phyloP scores from a whole-genome alignment of 2,888 invertebrate species.

The Pseudeuparius sepicola region DNA sequence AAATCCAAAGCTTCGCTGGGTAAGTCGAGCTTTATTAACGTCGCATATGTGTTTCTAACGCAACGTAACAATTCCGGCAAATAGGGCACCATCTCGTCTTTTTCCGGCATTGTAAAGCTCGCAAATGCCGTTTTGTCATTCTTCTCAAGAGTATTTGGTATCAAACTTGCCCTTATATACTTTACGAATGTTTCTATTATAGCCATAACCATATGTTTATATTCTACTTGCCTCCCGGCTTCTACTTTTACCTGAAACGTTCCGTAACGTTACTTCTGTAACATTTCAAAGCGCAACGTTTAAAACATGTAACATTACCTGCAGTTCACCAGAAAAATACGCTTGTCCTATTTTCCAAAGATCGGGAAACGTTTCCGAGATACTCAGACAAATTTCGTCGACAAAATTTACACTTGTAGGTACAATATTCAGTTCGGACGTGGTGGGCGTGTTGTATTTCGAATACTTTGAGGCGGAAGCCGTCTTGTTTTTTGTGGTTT shows the following conservation, averaged over 20 bases:
- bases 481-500: conserved; percentile 28
- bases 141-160: conserved; percentile 52
- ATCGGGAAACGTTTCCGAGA: conserved; percentile 73
- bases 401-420: conserved; percentile 62
- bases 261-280: no score
- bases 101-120: conserved; percentile 44
- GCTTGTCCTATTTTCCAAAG: conserved; percentile 93
- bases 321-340: conserved; percentile 84
- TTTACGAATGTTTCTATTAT: conserved; percentile 66
- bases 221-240: conserved; percentile 47
- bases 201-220: conserved; percentile 66
- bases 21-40: conserved; percentile 73
- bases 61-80: conserved; percentile 63
- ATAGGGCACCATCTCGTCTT: conserved; percentile 52
- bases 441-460: conserved; percentile 30
- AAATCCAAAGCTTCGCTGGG: conserved; percentile 81
- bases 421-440: conserved; percentile 36
- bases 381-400: conserved; percentile 66
- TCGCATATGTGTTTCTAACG: conserved; percentile 62
- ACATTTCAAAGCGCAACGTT: conserved; percentile 14
- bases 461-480: conserved; percentile 32
- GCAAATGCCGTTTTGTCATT: conserved; percentile 40
- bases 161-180: conserved; percentile 61
- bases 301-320: conserved; percentile 38
- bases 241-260: conserved; percentile 55